Evolutionary conservation across 2,888 invertebrate genomes (phyloP).

Genomic region (Ptilodon capucinus): DNA sequence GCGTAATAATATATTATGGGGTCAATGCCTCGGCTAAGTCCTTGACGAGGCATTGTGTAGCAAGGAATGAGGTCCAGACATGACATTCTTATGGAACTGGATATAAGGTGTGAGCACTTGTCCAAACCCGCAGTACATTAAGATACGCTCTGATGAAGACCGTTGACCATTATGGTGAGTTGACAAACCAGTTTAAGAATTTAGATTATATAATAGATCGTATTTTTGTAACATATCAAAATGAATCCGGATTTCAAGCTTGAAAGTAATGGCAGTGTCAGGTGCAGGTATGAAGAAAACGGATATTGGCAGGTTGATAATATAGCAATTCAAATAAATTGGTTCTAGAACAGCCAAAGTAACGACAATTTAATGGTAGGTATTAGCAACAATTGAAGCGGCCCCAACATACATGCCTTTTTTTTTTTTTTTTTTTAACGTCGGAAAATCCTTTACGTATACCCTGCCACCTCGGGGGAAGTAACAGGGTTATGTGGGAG

Average conservation of each 20-base stretch:
- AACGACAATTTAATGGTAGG: background rate
- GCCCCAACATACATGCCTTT: no score
- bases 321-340: background rate
- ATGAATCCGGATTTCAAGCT: conserved; percentile 11
- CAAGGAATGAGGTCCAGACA: conserved; percentile 77
- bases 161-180: conserved; percentile 69
- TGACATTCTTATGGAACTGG: conserved; percentile 74
- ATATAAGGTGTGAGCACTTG: conserved; percentile 72
- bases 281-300: background rate
- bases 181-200: conserved; percentile 38
- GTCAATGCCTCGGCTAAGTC: conserved; percentile 62
- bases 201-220: conserved; percentile 20
- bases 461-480: no score
- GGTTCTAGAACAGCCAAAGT: background rate
- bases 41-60: conserved; percentile 61
- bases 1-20: conserved; percentile 43
- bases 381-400: background rate
- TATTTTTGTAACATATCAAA: conserved; percentile 3
- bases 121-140: conserved; percentile 60
- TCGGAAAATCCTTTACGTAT: no score
- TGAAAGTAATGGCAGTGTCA: background rate
- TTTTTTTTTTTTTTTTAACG: no score
- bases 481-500: no score
- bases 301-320: background rate
- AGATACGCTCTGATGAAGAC: conserved; percentile 54